Base-by-base conservation (phyloP, 1,140 invertebrate genomes). In the Papilio polyxenes region DNA sequence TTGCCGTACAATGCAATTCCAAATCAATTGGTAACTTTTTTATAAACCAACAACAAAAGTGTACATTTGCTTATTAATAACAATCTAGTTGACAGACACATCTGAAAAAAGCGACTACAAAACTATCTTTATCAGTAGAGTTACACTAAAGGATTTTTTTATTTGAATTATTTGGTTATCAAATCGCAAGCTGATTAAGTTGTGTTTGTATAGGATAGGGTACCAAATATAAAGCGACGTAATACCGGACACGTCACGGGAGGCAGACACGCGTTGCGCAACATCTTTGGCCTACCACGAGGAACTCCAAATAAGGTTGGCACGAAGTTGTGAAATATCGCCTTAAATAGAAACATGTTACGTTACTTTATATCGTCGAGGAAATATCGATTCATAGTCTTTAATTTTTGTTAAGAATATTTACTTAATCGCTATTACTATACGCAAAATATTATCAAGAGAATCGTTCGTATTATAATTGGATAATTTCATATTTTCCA, bases 261-360 rank as follows among this genome's bases (percentile, higher is more conserved):
- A 87, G 49, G 84, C 87, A 87, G 90, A 59, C 87, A 91, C 84
- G 83, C 37, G 87, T 93, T 92, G 85, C 91, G 87, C 89, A 92
- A 92, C 82, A 78, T 81, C 83, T 80, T 83, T 80, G 65, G 79
- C 81, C 81, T 82, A 84, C 83, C 80, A 89, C 83, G 85, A 92
- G 89, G 88, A 90, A 90, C 17, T 77, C 20, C 23, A 49, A 77
- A 77, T 77, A 77, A 20, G 75, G 75, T 77, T 77, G 51, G 48
- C 65, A 37, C 31, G 10, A 31, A 31, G 62, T 72, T 72, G 40
- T 37, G 65, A 37, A 72, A 72, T 72, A 72, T 72, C 13, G 65
- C 23, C 31, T 23, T 65, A 65, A 37, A 20, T 59, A 59, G 56
- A 59, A 9, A 59, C 8, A 20, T 20, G 56, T 59, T 59, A 59